These are phyloP conservation scores for Brachypalpus laphriformis DNA, from an alignment of 2,888 invertebrate species.

Conservation along the genomic window DNA sequence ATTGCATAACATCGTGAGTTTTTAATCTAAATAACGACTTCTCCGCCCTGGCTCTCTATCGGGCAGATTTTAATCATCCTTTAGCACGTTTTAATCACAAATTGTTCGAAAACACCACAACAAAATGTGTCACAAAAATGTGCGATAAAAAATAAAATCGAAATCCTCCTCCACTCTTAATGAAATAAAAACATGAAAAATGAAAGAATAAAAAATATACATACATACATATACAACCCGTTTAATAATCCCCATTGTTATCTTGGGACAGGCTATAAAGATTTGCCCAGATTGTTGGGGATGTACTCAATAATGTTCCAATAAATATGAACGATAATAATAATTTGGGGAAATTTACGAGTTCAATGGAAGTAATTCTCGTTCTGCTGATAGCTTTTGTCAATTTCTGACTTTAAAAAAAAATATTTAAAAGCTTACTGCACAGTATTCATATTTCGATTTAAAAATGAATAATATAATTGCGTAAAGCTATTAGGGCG, in stretches of 20 bases:
- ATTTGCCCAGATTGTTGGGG: conserved; percentile 2
- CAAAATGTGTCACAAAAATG: not conserved
- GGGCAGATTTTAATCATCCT: not conserved
- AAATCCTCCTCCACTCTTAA: not conserved
- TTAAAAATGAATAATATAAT: too few species aligned
- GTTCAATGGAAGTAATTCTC: too few species aligned
- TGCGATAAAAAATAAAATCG: not conserved
- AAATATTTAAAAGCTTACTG: too few species aligned
- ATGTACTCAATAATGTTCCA: not conserved
- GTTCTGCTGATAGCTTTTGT: too few species aligned
- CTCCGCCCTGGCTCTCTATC: too few species aligned
- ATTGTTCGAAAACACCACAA: too few species aligned
- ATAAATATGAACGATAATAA: not conserved
- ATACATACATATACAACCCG: not conserved
- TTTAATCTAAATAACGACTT: not conserved
- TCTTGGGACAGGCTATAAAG: conserved; percentile 8
- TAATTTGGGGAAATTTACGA: too few species aligned
- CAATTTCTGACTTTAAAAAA: too few species aligned
- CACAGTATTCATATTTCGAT: too few species aligned
- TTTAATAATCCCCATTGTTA: conserved; percentile 24
- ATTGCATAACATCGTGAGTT: conserved; percentile 6
- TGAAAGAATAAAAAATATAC: not conserved
- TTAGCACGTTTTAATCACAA: not conserved
- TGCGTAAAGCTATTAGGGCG: too few species aligned
- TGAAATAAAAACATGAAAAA: too few species aligned